Base-by-base conservation (phyloP, 2,888 invertebrate species). In the Mamestra brassicae region DNA sequence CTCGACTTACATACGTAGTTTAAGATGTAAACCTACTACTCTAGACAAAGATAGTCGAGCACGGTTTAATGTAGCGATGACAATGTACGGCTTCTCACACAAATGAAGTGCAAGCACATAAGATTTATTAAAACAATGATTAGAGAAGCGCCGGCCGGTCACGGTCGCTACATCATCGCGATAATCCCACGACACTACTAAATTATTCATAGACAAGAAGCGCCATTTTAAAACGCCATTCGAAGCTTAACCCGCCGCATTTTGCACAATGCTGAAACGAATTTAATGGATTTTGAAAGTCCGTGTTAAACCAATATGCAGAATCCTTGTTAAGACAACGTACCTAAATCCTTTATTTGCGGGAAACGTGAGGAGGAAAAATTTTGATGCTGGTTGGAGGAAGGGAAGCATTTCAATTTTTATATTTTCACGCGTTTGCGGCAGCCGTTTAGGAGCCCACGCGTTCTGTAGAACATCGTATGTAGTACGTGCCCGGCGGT, bases 201-300 rank as follows among this genome's bases (percentile, higher is more conserved):
- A 83, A 85, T 87, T 85, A 88, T 87, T 85, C 79, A 84, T 77
- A 72, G 85, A 74, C 80, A 83, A 84, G 80, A 81, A 76, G 60
- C 69, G 74, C 80, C 65, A 86, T 84, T 87, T 82, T 84, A 84
- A 83, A 87, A 81, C 36, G 77, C 71, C 65, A 72, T 77, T 78
- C 72, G 71, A 68, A 77, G 78, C 80, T 76, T 79, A 71, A 77
- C 71, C 62, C 72, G 34, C 62, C 71, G 76, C 78, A 76, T 78
- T 79, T 81, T 80, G 50, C 70, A 72, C 64, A 64, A 71, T 73
- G 74, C 47, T 83, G 65, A 67, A 84, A 81, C 77, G 67, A 78
- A 75, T 85, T 84, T 78, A 82, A 81, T 82, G 78, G 75, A 71
- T 78, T 86, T 77, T 67, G 17, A 73, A 76, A 76, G 58, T 71